Evolutionary conservation across 2,797 vertebrate genomes (phyloP), one percentile per base, ranked within the genome.

Genomic region (Tadarida brasiliensis): DNA sequence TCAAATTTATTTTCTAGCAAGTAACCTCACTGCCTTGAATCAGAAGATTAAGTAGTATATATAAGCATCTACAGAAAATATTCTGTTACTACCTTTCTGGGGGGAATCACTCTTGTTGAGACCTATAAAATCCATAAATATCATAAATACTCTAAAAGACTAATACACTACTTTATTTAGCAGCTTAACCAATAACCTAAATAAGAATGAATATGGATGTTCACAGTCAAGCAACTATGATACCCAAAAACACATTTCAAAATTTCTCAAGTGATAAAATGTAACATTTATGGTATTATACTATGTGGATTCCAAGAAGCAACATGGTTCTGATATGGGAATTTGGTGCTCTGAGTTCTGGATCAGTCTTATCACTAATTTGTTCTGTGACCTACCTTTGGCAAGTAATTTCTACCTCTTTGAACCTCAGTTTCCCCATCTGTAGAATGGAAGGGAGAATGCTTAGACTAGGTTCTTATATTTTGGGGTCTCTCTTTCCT

Each of bases 351-450:
- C 71, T 54, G 22, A 11, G 63, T 51, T 91, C n/a, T 49, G 26
- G 9, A 70, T 74, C 10, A 74, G 14, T 78, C 76, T 68, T 12
- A 44, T n/a, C 26, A 68, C 35, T 92, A 47, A 78, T 44, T 33
- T 90, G 57, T 44, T 82, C 68, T 73, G 91, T 92, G 77, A 90
- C 30, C 71, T 77, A 77, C 28, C 83, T 70, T 49, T 6, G 47
- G 80, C n/a, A 89, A 87, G 86, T 83, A 73, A 90, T 51, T 70
- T 92, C 59, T 68, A 70, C 44, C 47, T 93, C 47, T 92, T 51
- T 94, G 65, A 89, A 89, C 68, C 49, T 94, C 76, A 71, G 88
- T 65, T 81, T 71, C 84, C 74, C 83, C 76, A 92, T 54, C 20
- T 67, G 19, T 35, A 86, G 56, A 61, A 83, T 7, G 57, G 49